Evolutionary conservation across 2,888 invertebrate species (phyloP).

Genomic region (Liposcelis brunnea): DNA sequence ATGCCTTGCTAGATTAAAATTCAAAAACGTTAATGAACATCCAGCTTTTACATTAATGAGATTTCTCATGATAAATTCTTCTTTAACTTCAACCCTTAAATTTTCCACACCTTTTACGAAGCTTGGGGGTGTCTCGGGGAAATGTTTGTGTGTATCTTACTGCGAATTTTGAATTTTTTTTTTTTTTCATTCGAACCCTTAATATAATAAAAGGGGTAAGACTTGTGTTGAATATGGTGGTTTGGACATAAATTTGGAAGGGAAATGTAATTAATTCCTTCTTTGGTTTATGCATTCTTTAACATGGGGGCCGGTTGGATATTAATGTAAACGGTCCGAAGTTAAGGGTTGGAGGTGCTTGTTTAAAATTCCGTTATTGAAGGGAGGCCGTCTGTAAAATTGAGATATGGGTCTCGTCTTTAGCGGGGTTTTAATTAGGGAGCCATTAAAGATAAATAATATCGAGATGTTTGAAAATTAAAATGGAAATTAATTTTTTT

Average conservation of each 20-base stretch:
- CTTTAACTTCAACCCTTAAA: no score
- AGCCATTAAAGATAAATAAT: conserved; percentile 9
- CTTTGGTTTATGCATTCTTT: conserved; percentile 15
- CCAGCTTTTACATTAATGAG: no score
- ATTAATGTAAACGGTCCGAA: not conserved
- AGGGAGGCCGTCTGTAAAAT: conserved; percentile 14
- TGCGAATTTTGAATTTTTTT: no score
- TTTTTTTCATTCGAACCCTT: conserved; percentile 16
- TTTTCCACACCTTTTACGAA: no score
- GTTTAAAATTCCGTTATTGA: no score
- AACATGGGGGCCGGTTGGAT: not conserved
- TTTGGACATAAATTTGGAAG: conserved; percentile 4
- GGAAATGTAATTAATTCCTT: conserved; percentile 16
- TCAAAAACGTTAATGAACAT: no score
- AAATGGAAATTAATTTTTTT: no score
- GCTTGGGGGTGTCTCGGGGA: no score
- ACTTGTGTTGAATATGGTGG: conserved; percentile 7
- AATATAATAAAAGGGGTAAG: conserved; percentile 13
- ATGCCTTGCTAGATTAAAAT: no score
- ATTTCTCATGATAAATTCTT: no score
- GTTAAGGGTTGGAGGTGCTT: not conserved
- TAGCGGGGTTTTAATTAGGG: conserved; percentile 2
- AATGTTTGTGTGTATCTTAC: no score
- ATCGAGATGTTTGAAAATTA: not conserved
- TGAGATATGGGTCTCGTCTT: conserved; percentile 14